Conservation (phyloP, 30 jellyfish, hydroid and myxozoan species). For the Rhopilema esculentum region DNA sequence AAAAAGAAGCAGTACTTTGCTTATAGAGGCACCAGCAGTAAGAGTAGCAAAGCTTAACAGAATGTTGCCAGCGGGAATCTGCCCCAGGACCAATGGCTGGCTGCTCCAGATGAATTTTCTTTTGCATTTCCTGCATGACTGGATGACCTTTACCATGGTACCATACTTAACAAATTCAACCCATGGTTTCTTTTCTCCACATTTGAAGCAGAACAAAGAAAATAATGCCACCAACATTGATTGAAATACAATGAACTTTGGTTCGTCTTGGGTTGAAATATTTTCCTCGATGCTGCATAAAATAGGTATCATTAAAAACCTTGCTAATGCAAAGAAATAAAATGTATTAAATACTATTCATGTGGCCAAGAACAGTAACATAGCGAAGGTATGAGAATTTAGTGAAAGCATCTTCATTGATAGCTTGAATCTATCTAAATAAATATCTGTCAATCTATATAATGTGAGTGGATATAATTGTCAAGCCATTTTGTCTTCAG, state of each 20-base stretch:
- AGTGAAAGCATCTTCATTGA: too few species aligned
- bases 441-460: too few species aligned
- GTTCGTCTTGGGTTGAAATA: conserved; percentile 14
- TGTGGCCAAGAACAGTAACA: too few species aligned
- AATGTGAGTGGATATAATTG: too few species aligned
- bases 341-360: too few species aligned
- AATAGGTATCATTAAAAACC: too few species aligned
- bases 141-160: conserved; percentile 45
- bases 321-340: too few species aligned
- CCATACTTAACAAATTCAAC: conserved; percentile 33
- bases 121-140: conserved; percentile 26
- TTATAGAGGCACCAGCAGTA: conserved; percentile 43
- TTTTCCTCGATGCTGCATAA: conserved; percentile 26
- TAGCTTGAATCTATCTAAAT: too few species aligned
- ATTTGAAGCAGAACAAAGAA: conserved; percentile 34
- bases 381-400: too few species aligned
- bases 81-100: conserved; percentile 37
- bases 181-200: conserved; percentile 23
- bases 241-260: too few species aligned
- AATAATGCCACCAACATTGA: conserved; percentile 25
- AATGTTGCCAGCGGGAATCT: conserved; percentile 28
- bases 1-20: conserved; percentile 25
- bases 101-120: background rate
- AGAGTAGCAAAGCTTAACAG: conserved; percentile 29
- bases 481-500: too few species aligned